Base-by-base conservation (phyloP, 2,888 invertebrate species). In the Eupsilia transversa region DNA sequence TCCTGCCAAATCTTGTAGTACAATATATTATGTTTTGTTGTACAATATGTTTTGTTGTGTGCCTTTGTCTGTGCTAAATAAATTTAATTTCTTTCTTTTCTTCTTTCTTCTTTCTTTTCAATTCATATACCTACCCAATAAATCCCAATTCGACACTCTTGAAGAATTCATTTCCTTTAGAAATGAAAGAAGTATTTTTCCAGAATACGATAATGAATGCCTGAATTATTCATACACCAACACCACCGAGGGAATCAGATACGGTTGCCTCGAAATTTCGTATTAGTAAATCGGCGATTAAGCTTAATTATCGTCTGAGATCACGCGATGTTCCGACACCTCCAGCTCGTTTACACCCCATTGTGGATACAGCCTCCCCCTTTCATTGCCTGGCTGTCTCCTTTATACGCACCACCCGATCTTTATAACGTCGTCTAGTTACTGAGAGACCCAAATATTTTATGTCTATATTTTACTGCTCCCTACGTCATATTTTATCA, bases 161-260 rank as follows among this genome's bases (percentile, higher is more conserved):
- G 69, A 84, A 86, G 83, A 85, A 85, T 88, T 88, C 77, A 89
- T 90, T 88, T 89, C 86, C 88, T 81, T 76, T 43, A 70, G 71
- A 81, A 87, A 84, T 74, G 83, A 76, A 72, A 73, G 66, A 73
- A 81, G 74, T 81, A 6, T 85, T 86, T 89, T 86, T 85, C 75
- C 78, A 77, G 82, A 86, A 84, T 83, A 77, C 79, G 73, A 73
- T 86, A 87, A 89, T 89, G 88, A 89, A 86, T 82, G 77, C 76
- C 74, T 89, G 89, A 90, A 90, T 90, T 76, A 90, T 90, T 90
- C 89, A 90, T 88, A 74, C 68, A 70, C 69, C 82, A 80, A 80
- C 82, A 85, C 80, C 72, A 66, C 74, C 64, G 60, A 59, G 80
- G 76, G 84, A 84, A 79, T 81, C 74, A 75, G 79, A 85, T 87